These are phyloP conservation scores for Ctenosaura bakeri DNA, from an alignment of 2,797 vertebrate genomes.

Conservation along the genomic window DNA sequence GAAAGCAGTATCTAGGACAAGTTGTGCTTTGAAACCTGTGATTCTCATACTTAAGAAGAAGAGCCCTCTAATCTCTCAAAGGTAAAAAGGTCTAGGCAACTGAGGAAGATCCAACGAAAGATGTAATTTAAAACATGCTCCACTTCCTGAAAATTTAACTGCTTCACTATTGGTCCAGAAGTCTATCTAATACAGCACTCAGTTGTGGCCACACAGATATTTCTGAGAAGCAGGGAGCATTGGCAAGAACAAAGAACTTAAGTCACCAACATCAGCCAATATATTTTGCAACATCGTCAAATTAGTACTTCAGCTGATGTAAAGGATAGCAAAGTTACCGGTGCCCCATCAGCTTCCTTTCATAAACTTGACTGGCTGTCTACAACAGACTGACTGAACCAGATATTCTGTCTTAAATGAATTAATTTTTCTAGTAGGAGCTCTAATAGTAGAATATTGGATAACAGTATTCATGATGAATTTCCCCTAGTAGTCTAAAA, in stretches of 20 bases:
- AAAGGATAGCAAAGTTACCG: slow-evolving; percentile 23
- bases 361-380: background rate
- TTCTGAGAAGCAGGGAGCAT: background rate
- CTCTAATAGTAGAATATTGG: background rate
- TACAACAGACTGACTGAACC: background rate
- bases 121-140: background rate
- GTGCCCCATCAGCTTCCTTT: slow-evolving; percentile 25
- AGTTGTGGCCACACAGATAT: background rate
- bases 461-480: background rate
- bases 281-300: slow-evolving; percentile 26
- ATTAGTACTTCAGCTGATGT: slow-evolving; percentile 24
- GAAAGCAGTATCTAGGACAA: background rate
- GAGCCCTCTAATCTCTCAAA: background rate
- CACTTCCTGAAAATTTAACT: background rate
- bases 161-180: background rate
- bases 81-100: background rate
- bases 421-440: background rate
- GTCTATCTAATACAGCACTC: background rate
- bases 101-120: background rate
- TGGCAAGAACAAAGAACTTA: background rate
- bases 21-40: background rate
- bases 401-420: background rate
- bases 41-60: background rate
- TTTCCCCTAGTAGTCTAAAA: background rate
- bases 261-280: background rate